A percentile compares a stretch with the other conserved stretches of the same genome.
Evolutionary conservation across 2,113 vertebrate species (phyloP).

Genomic region (Nycticorax nycticorax): DNA sequence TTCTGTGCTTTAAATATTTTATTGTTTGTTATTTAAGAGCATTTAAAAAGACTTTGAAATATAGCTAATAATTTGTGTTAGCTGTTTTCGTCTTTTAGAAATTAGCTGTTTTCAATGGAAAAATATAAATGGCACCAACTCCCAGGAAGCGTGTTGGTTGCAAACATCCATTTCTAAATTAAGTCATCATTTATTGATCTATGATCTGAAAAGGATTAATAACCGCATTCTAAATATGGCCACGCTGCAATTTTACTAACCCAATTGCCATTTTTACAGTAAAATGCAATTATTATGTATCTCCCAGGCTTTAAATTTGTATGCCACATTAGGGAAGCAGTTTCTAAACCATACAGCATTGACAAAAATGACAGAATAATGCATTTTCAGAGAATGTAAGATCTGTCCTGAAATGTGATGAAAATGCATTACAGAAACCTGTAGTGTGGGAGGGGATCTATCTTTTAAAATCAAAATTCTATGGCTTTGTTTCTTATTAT

Average conservation of each 20-base stretch:
- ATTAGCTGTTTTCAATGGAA: not conserved
- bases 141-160: not conserved
- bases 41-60: not conserved
- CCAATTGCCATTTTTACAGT: not conserved
- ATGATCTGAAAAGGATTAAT: conserved; percentile 1
- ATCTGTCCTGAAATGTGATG: conserved; percentile 67
- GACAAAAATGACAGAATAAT: conserved; percentile 61
- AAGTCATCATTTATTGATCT: not conserved
- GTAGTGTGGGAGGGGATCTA: conserved; percentile 38
- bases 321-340: conserved; percentile 49
- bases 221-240: not conserved
- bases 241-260: not conserved
- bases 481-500: conserved; percentile 73
- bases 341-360: conserved; percentile 26
- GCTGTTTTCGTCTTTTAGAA: not conserved
- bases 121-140: not conserved
- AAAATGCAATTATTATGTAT: not conserved
- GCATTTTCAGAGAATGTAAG: conserved; percentile 51
- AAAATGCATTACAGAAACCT: conserved; percentile 60
- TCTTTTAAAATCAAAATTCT: conserved; percentile 69
- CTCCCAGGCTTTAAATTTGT: conserved; percentile 51
- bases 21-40: not conserved
- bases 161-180: not conserved
- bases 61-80: not conserved
- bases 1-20: not conserved